A percentile compares a stretch with the other conserved stretches of the same genome.
phyloP scores from a whole-genome alignment of 2,888 invertebrate genomes.

The Chloroclystis v-ata region DNA sequence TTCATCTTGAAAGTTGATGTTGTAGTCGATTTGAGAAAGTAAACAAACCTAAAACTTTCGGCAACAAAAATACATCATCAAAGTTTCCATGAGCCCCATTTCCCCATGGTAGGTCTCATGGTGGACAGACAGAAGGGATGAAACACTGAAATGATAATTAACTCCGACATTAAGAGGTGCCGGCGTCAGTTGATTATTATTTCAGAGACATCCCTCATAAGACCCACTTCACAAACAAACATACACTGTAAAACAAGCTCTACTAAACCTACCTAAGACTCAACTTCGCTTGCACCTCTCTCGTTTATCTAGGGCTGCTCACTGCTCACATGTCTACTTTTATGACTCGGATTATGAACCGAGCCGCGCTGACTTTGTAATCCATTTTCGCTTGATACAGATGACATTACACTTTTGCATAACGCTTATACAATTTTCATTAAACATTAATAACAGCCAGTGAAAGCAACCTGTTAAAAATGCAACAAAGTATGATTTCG shows the following conservation, averaged over 20 bases:
- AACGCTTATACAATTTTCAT: constrained; percentile 38
- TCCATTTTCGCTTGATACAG: constrained; percentile 2
- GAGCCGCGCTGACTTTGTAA: not conserved
- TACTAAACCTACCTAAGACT: not conserved
- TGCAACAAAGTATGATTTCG: constrained; percentile 21
- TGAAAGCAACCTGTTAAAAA: constrained; percentile 26
- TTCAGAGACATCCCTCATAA: constrained; percentile 33
- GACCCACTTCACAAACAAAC: constrained; percentile 18
- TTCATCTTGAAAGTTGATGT: too few species aligned
- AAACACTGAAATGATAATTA: constrained; percentile 29
- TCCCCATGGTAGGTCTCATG: constrained; percentile 6
- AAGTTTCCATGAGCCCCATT: too few species aligned
- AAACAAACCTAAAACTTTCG: too few species aligned
- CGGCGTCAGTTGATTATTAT: constrained; percentile 40
- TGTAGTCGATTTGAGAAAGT: too few species aligned
- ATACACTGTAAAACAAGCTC: constrained; percentile 6
- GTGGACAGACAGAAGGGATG: constrained; percentile 26
- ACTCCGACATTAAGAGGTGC: constrained; percentile 28
- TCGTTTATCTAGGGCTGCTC: not conserved
- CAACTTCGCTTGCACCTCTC: not conserved
- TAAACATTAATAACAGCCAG: constrained; percentile 46
- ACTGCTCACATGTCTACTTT: not conserved
- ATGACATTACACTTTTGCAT: not conserved
- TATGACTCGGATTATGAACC: constrained; percentile 1
- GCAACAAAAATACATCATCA: too few species aligned